Base-by-base conservation (phyloP, 1,140 invertebrate species). In the Drosophila willistoni region DNA sequence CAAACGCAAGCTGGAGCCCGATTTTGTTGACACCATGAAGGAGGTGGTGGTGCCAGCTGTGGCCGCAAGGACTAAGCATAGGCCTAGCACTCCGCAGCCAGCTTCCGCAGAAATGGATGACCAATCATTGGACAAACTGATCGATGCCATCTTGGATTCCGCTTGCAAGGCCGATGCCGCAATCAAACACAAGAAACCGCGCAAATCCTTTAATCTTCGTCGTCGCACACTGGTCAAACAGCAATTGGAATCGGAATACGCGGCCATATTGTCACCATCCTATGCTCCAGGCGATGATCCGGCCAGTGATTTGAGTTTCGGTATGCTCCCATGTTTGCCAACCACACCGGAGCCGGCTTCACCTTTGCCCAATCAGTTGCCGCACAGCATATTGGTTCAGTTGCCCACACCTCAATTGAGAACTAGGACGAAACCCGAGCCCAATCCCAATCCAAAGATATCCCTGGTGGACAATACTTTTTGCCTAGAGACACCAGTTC, bases 221-320 rank as follows among this genome's bases (percentile, higher is more conserved):
- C 71, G 90, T 1, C 84, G 90, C 29, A 91, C 90, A 1, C 19
- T 91, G 59, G 68, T 91, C 51, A 91, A 91, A 39, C 89, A 90
- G 68, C 90, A 91, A 47, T 54, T 77, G 59, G 73, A 78, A 29
- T 59, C 77, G 22, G 54, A 84, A 1, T 51, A 63, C 33, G 59
- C 29, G 10, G 55, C 67, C 13, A 77, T 91, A 12, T 57, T 91
- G n/a, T 91, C 91, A 42, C 91, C 91, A 3, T 92, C 91, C 3
- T 92, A 92, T 70, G 82, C 91, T 0, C 62, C 91, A 1, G 91
- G 84, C 17, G 91, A 92, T 60, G 91, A 92, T 82, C 91, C 91
- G 0, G 91, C 91, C 19, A 86, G 85, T 33, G 91, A 92, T 64
- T 56, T 92, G 3, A 92, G 83, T 72, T 91, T 91, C 55, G 61